Conservation (phyloP, 30 jellyfish, hydroid and myxozoan genomes). For the Aurelia sp. region DNA sequence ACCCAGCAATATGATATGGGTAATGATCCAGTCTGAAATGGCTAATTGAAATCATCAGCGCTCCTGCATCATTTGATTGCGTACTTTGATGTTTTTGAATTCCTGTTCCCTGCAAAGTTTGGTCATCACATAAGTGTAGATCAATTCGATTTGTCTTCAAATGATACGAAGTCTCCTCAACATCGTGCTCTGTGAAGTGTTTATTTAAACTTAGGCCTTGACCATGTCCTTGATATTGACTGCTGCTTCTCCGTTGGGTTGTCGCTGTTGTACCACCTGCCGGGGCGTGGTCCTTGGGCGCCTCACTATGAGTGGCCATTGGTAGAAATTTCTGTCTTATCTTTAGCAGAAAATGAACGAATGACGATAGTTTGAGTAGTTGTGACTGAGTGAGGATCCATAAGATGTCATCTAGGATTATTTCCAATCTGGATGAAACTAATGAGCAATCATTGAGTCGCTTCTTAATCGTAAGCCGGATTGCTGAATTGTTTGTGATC, state of each 20-base stretch:
- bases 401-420: constrained; percentile 87
- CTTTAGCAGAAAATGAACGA: constrained; percentile 81
- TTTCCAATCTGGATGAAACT: constrained; percentile 89
- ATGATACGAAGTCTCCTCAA: constrained; percentile 91
- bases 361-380: constrained; percentile 86
- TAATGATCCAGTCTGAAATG: constrained; percentile 86
- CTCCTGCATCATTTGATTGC: constrained; percentile 60
- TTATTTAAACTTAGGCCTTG: constrained; percentile 56
- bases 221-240: constrained; percentile 53
- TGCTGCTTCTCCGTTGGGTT: constrained; percentile 18
- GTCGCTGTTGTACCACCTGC: not conserved
- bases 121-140: constrained; percentile 94
- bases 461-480: constrained; percentile 86
- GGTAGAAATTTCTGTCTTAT: constrained; percentile 84
- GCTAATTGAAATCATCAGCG: constrained; percentile 74
- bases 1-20: constrained; percentile 96
- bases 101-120: constrained; percentile 65
- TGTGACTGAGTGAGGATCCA: constrained; percentile 96
- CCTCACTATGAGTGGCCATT: constrained; percentile 75
- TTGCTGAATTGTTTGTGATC: constrained; percentile 89
- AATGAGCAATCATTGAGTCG: constrained; percentile 80
- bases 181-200: constrained; percentile 79
- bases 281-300: constrained; percentile 44
- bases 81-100: constrained; percentile 1
- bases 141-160: constrained; percentile 82